phyloP scores from a whole-genome alignment of 2,797 vertebrate species.

The Euphonia xanthogaster region DNA sequence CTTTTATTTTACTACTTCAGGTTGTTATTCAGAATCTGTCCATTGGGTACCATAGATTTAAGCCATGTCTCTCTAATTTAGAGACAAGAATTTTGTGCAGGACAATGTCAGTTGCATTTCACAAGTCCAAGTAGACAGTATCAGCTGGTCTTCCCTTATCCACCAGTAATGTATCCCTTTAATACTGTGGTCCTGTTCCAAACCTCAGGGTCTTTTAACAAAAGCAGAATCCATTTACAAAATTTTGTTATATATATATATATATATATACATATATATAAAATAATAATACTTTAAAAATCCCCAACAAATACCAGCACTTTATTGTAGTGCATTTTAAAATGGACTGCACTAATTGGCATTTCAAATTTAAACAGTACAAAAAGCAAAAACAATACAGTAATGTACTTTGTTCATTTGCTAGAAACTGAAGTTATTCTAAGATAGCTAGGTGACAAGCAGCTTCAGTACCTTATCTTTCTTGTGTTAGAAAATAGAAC shows the following conservation, averaged over 20 bases:
- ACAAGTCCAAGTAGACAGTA: background rate
- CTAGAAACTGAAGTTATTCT: background rate
- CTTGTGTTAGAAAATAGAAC: background rate
- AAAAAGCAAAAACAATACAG: background rate
- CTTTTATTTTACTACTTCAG: background rate
- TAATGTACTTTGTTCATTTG: background rate
- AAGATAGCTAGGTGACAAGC: background rate
- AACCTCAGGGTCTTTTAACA: background rate
- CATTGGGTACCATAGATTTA: background rate
- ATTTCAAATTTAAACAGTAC: background rate
- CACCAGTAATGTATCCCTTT: background rate
- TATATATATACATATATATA: too few relatives aligned
- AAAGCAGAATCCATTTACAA: background rate
- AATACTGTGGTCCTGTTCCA: background rate
- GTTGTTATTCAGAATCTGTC: background rate
- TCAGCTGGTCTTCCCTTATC: background rate
- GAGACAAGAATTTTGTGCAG: background rate
- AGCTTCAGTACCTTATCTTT: background rate
- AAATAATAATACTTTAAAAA: background rate
- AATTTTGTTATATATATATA: background rate
- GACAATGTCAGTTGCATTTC: background rate
- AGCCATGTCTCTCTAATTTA: too few relatives aligned
- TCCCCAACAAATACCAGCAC: rapidly evolving
- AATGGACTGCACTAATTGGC: background rate
- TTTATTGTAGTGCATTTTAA: background rate